phyloP scores from a whole-genome alignment of 2,888 invertebrate genomes.

The Luperina testacea region DNA sequence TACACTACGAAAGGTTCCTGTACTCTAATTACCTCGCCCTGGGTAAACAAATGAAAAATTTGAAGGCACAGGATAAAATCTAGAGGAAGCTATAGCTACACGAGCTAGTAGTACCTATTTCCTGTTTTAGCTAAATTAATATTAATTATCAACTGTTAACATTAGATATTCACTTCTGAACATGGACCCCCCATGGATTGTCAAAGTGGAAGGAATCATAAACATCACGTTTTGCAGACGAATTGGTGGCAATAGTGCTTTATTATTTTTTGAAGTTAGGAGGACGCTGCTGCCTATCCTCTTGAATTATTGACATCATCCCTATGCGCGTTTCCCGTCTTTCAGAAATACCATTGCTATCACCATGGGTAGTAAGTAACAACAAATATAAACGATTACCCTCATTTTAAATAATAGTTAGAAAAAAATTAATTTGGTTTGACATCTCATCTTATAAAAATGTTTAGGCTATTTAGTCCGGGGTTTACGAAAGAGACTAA shows the following conservation, averaged over 20 bases:
- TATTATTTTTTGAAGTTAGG: background rate
- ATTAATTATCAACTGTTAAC: background rate
- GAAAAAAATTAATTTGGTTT: background rate
- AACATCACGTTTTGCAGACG: background rate
- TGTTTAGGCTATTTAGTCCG: conserved; percentile 13
- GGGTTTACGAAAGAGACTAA: conserved; percentile 35
- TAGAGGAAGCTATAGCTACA: background rate
- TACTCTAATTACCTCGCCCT: background rate
- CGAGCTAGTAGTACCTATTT: background rate
- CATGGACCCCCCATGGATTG: background rate
- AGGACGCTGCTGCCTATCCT: background rate
- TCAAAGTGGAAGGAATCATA: background rate
- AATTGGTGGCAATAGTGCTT: background rate
- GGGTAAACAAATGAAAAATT: too few relatives aligned
- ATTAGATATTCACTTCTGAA: too few relatives aligned
- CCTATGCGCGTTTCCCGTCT: background rate
- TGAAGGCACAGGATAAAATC: background rate
- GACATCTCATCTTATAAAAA: background rate
- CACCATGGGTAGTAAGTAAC: background rate
- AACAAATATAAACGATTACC: background rate
- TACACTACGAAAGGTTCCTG: background rate
- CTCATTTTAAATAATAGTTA: too few relatives aligned
- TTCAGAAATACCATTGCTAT: background rate
- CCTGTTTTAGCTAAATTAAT: background rate
- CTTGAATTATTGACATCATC: background rate